phyloP scores from a whole-genome alignment of 2,797 vertebrate species.

The Schizothorax lantsangensis region DNA sequence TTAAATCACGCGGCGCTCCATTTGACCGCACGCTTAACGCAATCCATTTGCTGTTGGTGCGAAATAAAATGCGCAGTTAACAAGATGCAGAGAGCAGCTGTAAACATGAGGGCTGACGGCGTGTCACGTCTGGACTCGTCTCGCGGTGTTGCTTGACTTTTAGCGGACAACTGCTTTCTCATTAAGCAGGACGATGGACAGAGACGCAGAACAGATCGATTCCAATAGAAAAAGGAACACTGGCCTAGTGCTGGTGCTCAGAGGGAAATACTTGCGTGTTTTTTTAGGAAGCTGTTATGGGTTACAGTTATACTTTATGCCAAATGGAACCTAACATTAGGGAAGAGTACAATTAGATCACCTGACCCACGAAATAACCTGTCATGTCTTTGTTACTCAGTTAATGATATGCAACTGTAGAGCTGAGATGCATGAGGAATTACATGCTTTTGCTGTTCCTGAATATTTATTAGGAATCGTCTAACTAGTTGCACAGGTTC shows the following conservation, averaged over 20 bases:
- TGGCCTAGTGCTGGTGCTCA: not conserved
- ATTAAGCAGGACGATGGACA: constrained; percentile 12
- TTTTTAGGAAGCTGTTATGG: not conserved
- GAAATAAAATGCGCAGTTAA: constrained; percentile 6
- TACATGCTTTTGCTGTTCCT: not conserved
- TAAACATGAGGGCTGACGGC: not conserved
- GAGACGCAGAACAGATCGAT: constrained; percentile 8
- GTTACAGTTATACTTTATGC: not conserved
- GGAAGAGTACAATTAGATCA: not conserved
- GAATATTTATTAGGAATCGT: not conserved
- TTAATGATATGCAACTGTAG: constrained; percentile 13
- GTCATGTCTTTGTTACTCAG: not conserved
- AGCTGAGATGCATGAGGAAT: not conserved
- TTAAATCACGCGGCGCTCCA: not conserved
- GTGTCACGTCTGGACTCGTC: constrained; percentile 25
- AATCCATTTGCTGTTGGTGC: not conserved
- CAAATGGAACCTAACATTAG: not conserved
- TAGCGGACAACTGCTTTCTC: constrained; percentile 8
- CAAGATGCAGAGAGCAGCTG: not conserved
- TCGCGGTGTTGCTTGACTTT: constrained; percentile 7
- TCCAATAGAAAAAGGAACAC: not conserved
- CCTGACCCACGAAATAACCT: not conserved
- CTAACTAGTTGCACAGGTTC: not conserved
- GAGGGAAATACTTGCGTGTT: constrained; percentile 7
- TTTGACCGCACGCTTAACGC: not conserved